These are phyloP conservation scores for Thelaira solivaga DNA, from an alignment of 2,888 invertebrate species.

Conservation along the genomic window DNA sequence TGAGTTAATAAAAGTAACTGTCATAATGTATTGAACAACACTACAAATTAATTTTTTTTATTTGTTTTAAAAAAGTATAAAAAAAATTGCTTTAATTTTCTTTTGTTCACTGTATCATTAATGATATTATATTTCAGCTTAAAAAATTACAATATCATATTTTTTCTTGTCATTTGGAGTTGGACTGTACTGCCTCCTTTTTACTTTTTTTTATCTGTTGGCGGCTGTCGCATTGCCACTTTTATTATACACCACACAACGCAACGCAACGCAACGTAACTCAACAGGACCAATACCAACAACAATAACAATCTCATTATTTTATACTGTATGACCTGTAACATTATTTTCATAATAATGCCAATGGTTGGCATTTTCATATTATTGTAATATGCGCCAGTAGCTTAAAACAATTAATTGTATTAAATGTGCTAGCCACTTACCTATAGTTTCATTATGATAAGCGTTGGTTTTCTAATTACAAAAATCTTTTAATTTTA, in stretches of 20 bases:
- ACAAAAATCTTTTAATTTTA: no score
- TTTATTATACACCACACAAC: not conserved
- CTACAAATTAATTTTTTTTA: not conserved
- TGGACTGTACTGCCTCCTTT: no score
- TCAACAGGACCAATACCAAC: slow-evolving; percentile 23
- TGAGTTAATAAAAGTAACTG: slow-evolving; percentile 30
- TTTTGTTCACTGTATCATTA: slow-evolving; percentile 25
- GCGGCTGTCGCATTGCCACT: no score
- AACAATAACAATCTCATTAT: slow-evolving; percentile 59
- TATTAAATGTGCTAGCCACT: no score
- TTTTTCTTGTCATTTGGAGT: not conserved
- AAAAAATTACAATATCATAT: slow-evolving; percentile 50
- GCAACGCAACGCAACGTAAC: not conserved
- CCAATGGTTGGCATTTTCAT: slow-evolving; percentile 49
- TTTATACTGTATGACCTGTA: slow-evolving; percentile 58
- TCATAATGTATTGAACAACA: slow-evolving; percentile 26
- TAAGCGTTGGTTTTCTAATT: no score
- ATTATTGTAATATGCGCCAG: not conserved
- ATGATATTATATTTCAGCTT: slow-evolving; percentile 44
- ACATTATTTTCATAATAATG: slow-evolving; percentile 61
- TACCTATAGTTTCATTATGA: no score
- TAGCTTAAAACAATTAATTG: not conserved
- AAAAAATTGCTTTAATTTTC: slow-evolving; percentile 4
- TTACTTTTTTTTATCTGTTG: no score
- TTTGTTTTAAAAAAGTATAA: not conserved